Evolutionary conservation across 1,140 invertebrate species (phyloP).

Genomic region (Heliconius melpomene): DNA sequence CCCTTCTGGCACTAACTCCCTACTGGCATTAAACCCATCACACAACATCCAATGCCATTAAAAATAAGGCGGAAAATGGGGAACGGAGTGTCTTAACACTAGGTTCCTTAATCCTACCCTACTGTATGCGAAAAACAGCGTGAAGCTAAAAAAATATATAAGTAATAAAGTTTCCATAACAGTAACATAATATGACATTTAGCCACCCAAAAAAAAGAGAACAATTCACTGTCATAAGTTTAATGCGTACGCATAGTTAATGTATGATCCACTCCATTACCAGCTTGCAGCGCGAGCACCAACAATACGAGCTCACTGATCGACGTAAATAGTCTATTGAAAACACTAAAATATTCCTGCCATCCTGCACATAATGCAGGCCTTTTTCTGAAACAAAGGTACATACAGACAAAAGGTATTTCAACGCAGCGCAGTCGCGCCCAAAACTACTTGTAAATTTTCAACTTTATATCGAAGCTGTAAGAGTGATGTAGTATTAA

Average conservation of each 20-base stretch:
- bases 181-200: not conserved
- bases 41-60: too few species aligned
- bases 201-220: not conserved
- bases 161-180: not conserved
- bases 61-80: too few species aligned
- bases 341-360: conserved; percentile 11
- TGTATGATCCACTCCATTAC: conserved; percentile 5
- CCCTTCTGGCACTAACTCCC: too few species aligned
- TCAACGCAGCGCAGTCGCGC: not conserved
- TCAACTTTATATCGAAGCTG: conserved; percentile 6
- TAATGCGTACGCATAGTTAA: not conserved
- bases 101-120: too few species aligned
- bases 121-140: too few species aligned
- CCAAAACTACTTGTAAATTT: not conserved
- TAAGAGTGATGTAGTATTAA: not conserved
- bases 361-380: not conserved
- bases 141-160: too few species aligned
- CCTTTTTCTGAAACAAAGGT: conserved; percentile 1
- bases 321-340: conserved; percentile 12
- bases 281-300: not conserved
- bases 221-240: not conserved
- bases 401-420: conserved; percentile 4
- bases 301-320: not conserved
- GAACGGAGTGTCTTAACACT: too few species aligned
- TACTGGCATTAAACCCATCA: too few species aligned